phyloP scores from a whole-genome alignment of 2,888 invertebrate genomes.

The Encarsia formosa region DNA sequence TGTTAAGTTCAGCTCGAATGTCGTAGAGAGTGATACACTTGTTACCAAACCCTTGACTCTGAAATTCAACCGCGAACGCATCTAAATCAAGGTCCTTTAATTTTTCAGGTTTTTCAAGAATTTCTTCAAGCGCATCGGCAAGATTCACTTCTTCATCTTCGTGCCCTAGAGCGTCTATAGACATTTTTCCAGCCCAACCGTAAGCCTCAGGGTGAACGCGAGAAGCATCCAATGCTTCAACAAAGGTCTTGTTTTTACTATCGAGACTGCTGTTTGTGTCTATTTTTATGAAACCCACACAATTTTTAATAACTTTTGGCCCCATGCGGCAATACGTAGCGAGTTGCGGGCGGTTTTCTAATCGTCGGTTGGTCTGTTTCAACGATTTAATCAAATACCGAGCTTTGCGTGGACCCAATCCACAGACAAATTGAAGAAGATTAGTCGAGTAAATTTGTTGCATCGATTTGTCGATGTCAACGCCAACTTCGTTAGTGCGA shows the following conservation, averaged over 20 bases:
- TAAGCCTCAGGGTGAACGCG: constrained; percentile 99
- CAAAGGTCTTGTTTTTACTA: constrained; percentile 87
- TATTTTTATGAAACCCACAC: constrained; percentile 98
- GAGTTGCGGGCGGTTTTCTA: constrained; percentile 92
- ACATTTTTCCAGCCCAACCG: constrained; percentile 99
- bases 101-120: constrained; percentile 90
- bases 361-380: constrained; percentile 84
- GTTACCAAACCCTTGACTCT: constrained; percentile 81
- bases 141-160: constrained; percentile 96
- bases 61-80: constrained; percentile 96
- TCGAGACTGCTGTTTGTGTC: constrained; percentile 94
- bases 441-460: constrained; percentile 83
- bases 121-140: constrained; percentile 95
- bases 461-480: constrained; percentile 92
- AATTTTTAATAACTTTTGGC: constrained; percentile 97
- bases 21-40: constrained; percentile 95
- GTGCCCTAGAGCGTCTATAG: constrained; percentile 96
- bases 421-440: constrained; percentile 94
- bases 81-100: constrained; percentile 95
- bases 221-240: constrained; percentile 94
- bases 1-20: constrained; percentile 91
- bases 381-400: constrained; percentile 79
- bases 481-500: constrained; percentile 95
- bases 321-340: constrained; percentile 97
- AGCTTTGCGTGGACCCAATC: constrained; percentile 93